Evolutionary conservation across 2,797 vertebrate genomes (phyloP), one percentile per base, ranked within the genome.

Genomic region (Gymnoscopelus microlampas): DNA sequence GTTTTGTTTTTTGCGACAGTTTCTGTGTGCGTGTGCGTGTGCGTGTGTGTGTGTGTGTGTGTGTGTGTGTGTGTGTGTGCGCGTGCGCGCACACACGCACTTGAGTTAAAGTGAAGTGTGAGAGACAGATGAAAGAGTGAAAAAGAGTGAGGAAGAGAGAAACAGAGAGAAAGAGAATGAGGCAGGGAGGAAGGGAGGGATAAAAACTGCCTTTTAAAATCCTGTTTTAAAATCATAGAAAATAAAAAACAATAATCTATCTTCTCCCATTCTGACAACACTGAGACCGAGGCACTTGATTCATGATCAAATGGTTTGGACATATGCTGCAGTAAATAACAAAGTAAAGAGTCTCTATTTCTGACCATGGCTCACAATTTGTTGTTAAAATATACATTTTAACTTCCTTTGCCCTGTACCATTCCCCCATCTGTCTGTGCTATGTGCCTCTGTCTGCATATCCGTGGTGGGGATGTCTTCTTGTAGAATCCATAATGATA

Each of bases 201-300:
- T 83, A 62, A 35, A 75, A 86, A 79, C 23, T 53, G 68, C 73
- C 74, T 82, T 83, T 84, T 70, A 83, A 87, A 83, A 76, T 55
- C 11, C 39, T 68, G 63, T 72, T 77, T 63, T 39, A 63, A 85
- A 83, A 61, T 62, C 15, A 79, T 77, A 80, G 80, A 80, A 82
- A 83, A 85, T 79, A 67, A 79, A 77, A 80, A 79, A 80, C 80
- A 83, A 85, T 79, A 67, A 81, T 78, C 32, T 72, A 44, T 8
- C 9, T 44, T 10, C 39, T 44, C 39, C 9, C 39, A 44, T 44
- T 44, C 66, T 61, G 71, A 63, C 65, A 58, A 75, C 74, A 50
- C 61, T 2, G 80, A 73, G 82, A 69, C 73, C 73, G 54, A 73
- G 64, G 54, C 71, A 73, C 79, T 81, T 78, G 83, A 88, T 87